A percentile compares a stretch with the other conserved stretches of the same genome.
These are phyloP conservation scores for Drosophila paramelanica DNA, from an alignment of 2,888 invertebrate genomes.

Conservation along the genomic window DNA sequence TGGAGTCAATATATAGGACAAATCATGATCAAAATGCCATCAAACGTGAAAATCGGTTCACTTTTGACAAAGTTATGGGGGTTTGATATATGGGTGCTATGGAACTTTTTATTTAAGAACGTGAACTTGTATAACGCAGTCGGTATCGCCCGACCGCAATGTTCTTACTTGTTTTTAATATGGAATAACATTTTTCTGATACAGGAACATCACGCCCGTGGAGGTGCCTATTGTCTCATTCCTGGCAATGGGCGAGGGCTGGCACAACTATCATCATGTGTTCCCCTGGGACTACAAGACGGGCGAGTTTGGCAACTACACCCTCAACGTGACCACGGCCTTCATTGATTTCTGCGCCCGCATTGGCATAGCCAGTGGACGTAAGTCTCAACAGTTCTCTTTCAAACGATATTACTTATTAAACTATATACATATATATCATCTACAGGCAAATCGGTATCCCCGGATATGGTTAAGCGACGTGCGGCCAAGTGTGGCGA, in stretches of 20 bases:
- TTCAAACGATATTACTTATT: neutral
- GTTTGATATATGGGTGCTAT: too few species aligned
- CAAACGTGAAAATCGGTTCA: too few species aligned
- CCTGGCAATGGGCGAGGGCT: slow-evolving; percentile 92
- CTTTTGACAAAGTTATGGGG: too few species aligned
- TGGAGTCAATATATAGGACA: too few species aligned
- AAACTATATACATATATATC: neutral
- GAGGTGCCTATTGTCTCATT: slow-evolving; percentile 91
- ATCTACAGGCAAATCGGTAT: slow-evolving; percentile 86
- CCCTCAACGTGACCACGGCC: slow-evolving; percentile 90
- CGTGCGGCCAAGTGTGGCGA: slow-evolving; percentile 87
- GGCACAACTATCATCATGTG: slow-evolving; percentile 94
- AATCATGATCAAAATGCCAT: too few species aligned
- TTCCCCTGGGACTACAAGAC: slow-evolving; percentile 90
- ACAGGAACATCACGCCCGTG: slow-evolving; percentile 89
- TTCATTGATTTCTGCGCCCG: slow-evolving; percentile 92
- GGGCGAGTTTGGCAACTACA: slow-evolving; percentile 88
- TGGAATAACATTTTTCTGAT: neutral
- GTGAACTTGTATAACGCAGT: too few species aligned
- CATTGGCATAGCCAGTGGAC: slow-evolving; percentile 93
- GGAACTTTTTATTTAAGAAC: too few species aligned
- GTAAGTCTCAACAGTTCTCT: slow-evolving; percentile 83
- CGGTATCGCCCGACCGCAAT: too few species aligned
- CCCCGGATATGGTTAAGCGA: slow-evolving; percentile 86
- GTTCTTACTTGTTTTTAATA: neutral